These are phyloP conservation scores for Onychomys arenicola DNA, from an alignment of 2,797 vertebrate genomes.

Conservation along the genomic window DNA sequence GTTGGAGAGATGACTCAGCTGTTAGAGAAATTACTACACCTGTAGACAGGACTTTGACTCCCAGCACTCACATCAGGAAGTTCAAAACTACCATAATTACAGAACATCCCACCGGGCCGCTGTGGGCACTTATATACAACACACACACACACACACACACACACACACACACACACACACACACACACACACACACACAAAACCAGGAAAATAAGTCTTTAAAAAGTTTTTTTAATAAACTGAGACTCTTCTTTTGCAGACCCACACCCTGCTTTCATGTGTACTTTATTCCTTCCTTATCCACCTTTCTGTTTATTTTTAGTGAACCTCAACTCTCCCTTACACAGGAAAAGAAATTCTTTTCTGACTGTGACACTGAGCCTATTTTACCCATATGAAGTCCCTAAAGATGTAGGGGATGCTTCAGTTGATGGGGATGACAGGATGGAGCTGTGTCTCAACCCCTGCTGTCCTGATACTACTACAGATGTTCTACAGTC, in stretches of 20 bases:
- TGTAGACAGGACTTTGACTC: too few relatives aligned
- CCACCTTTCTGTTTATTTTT: not conserved
- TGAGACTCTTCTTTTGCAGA: not conserved
- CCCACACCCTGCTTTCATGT: not conserved
- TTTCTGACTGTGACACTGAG: not conserved
- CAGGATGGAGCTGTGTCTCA: not conserved
- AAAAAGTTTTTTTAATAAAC: not conserved
- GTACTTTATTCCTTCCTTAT: not conserved
- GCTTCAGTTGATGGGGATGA: not conserved
- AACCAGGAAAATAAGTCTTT: not conserved
- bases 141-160: not conserved
- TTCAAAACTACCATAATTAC: not conserved
- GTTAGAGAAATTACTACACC: not conserved
- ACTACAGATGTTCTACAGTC: not conserved
- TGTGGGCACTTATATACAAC: not conserved
- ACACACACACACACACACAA: not conserved
- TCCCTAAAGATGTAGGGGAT: not conserved
- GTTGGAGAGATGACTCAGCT: not conserved
- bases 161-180: not conserved
- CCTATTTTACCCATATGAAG: not conserved
- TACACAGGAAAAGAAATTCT: not conserved
- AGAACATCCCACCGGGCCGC: not conserved
- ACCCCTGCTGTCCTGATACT: not conserved
- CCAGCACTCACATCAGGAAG: not conserved
- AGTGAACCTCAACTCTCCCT: not conserved